These are phyloP conservation scores for Petrocephalus schoutedeni DNA, from an alignment of 2,797 vertebrate species.

Conservation along the genomic window DNA sequence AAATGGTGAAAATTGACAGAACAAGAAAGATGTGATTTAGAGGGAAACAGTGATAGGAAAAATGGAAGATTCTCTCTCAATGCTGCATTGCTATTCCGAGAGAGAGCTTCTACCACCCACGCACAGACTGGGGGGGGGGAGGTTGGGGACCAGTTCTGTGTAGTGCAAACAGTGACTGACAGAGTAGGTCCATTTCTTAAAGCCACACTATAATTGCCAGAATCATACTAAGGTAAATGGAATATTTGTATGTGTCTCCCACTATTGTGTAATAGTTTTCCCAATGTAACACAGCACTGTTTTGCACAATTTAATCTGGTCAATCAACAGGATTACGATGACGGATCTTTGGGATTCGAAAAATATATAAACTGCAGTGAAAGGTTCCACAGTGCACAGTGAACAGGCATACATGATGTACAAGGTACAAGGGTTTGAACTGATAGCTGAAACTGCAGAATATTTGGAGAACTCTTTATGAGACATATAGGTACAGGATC, in stretches of 20 bases:
- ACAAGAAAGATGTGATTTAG: conserved; percentile 2
- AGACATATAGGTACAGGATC: neutral
- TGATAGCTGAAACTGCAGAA: neutral
- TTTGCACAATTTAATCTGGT: neutral
- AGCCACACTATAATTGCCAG: conserved; percentile 16
- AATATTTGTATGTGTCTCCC: neutral
- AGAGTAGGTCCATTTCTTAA: conserved; percentile 38
- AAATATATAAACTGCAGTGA: neutral
- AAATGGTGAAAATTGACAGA: neutral
- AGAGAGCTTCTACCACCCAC: conserved; percentile 53
- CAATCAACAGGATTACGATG: neutral
- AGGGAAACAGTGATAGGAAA: neutral
- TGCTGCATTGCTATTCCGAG: conserved; percentile 54
- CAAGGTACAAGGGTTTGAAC: neutral
- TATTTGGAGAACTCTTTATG: neutral
- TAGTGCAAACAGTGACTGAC: conserved; percentile 35
- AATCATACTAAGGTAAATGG: neutral
- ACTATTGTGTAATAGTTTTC: neutral
- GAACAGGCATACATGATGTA: neutral
- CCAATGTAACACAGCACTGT: neutral
- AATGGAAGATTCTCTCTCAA: conserved; percentile 29
- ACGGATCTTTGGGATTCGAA: neutral
- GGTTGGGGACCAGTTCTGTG: conserved; percentile 17
- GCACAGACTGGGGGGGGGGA: conserved; percentile 31
- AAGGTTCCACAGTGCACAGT: neutral